A percentile compares a stretch with the other conserved stretches of the same genome.
Conservation (phyloP, 2,113 vertebrate species). For the Sinocyclocheilus grahami region DNA sequence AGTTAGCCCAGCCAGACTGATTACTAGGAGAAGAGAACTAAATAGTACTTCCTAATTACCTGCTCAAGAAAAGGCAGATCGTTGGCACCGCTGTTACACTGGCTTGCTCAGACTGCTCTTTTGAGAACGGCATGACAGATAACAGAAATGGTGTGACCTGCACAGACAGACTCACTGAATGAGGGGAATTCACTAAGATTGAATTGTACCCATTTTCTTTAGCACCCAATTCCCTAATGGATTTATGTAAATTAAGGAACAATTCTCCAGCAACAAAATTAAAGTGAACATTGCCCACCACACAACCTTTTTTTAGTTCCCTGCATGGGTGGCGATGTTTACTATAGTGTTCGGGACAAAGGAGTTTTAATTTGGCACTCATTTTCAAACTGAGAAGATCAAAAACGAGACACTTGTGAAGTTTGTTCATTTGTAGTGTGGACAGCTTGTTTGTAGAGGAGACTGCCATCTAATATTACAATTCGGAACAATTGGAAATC, state of each 20-base stretch:
- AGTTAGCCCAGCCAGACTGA: conserved; percentile 24
- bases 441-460: neutral
- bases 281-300: neutral
- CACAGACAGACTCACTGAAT: neutral
- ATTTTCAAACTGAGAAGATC: neutral
- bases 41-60: conserved; percentile 45
- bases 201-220: neutral
- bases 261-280: neutral
- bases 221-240: neutral
- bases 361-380: neutral
- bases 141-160: conserved; percentile 31
- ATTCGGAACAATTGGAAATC: neutral
- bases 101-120: conserved; percentile 31
- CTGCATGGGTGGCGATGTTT: neutral
- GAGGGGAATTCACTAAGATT: neutral
- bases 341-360: neutral
- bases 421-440: neutral
- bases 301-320: neutral
- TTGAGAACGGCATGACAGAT: conserved; percentile 36
- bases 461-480: too few species aligned
- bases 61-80: conserved; percentile 23
- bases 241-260: neutral
- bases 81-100: neutral
- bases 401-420: neutral
- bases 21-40: conserved; percentile 35